Base-by-base conservation (phyloP, 2,797 vertebrate species). In the Eidolon dupreanum region DNA sequence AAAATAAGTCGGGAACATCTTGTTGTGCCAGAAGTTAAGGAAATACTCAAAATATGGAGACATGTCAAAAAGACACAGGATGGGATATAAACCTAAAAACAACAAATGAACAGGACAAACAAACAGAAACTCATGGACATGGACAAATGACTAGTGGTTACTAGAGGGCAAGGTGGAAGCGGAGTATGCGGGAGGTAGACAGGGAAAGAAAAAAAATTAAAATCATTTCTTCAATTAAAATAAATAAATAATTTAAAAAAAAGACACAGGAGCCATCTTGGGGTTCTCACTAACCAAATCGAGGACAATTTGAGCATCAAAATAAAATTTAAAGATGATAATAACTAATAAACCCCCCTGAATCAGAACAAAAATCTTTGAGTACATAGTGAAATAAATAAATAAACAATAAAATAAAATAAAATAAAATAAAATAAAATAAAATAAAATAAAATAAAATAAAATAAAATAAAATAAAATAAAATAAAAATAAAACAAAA, bases 321-420 rank as follows among this genome's bases (percentile, higher is more conserved):
- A 95, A 92, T 73, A 55, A 92, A 88, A 93, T 46, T 46, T 33
- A 63, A 63, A 94, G 92, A 93, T 46, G 15, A 63, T 6, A 78
- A 49, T 49, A 88, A 75, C 33, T 79, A 85, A 93, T 66, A 94
- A 85, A 90, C 63, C 26, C 22, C 61, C 85, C 31, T 43, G 51
- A 93, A 82, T 7, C 83, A 24, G 20, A 63, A 90, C 4, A 96
- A 46, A 94, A 92, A 63, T 73, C 41, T 49, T 36, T 26, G 20
- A 78, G 38, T 83, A 83, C 78, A 71, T 68, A 79, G 0, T 75
- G 17, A 79, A 70, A 22, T 51, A 82, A 90, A 65, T 33, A 36
- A 87, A n/a, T 66, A 33, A 33, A 33, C 33, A 33, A 33, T 33
- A 33, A 33, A 33, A 33, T 33, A 33, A 33, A 33, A 33, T 33